These are phyloP conservation scores for Morbakka virulenta DNA, from an alignment of 30 jellyfish, hydroid and myxozoan genomes.

Conservation along the genomic window DNA sequence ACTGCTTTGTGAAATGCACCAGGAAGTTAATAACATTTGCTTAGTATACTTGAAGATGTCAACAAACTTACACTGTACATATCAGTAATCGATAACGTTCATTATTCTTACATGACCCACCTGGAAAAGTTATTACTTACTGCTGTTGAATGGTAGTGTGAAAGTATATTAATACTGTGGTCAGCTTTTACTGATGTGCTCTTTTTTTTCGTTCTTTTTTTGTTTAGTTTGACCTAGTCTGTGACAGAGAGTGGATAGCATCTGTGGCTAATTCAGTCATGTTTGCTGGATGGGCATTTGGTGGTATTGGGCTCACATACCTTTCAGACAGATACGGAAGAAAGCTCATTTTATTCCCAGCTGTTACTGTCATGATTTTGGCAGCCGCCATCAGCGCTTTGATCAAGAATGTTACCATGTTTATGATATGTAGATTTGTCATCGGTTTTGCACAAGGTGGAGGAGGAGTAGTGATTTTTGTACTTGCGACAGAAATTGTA, in stretches of 20 bases:
- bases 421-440: constrained; percentile 40
- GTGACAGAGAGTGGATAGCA: constrained; percentile 61
- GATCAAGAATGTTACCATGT: constrained; percentile 30
- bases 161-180: no score
- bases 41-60: no score
- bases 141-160: no score
- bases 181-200: background rate
- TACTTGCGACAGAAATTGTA: constrained; percentile 71
- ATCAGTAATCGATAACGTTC: no score
- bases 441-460: constrained; percentile 71
- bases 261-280: constrained; percentile 48
- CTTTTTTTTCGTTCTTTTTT: background rate
- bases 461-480: constrained; percentile 54
- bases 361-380: constrained; percentile 33
- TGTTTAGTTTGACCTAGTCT: constrained; percentile 66
- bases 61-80: no score
- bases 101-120: no score
- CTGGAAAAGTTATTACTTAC: no score
- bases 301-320: constrained; percentile 65
- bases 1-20: no score
- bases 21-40: no score
- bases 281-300: constrained; percentile 86
- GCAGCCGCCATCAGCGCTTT: constrained; percentile 34
- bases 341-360: constrained; percentile 46
- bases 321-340: constrained; percentile 64